These are phyloP conservation scores for Pheosia tremula DNA, from an alignment of 2,888 invertebrate species.

Conservation along the genomic window DNA sequence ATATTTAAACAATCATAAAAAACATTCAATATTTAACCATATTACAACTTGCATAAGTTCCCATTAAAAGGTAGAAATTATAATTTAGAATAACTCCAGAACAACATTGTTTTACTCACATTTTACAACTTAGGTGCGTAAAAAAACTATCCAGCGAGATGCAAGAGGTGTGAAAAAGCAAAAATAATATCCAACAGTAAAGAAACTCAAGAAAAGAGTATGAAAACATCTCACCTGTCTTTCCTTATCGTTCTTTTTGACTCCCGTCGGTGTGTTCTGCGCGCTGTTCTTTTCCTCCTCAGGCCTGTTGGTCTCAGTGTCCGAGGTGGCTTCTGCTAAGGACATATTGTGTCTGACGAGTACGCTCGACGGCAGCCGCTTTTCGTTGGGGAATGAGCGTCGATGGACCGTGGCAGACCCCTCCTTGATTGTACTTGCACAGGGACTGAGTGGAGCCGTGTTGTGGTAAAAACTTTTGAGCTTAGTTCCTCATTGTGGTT, in stretches of 20 bases:
- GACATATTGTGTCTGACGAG: constrained; percentile 75
- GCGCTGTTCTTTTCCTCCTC: constrained; percentile 40
- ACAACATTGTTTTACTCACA: no score
- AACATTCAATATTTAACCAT: no score
- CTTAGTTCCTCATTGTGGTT: no score
- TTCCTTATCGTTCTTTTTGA: constrained; percentile 46
- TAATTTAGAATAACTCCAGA: no score
- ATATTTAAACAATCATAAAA: no score
- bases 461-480: background rate
- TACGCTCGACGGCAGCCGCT: constrained; percentile 52
- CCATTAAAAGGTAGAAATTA: no score
- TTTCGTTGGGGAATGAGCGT: constrained; percentile 64
- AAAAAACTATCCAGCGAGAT: no score
- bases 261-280: constrained; percentile 31
- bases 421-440: constrained; percentile 49
- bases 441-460: constrained; percentile 46
- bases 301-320: constrained; percentile 60
- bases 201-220: background rate
- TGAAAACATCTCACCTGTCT: constrained; percentile 37
- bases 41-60: no score
- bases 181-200: background rate
- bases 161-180: background rate
- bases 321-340: constrained; percentile 76
- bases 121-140: no score
- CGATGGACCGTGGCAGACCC: constrained; percentile 65